Evolutionary conservation across 2,888 invertebrate species (phyloP).

Genomic region (Gryllus longicercus): DNA sequence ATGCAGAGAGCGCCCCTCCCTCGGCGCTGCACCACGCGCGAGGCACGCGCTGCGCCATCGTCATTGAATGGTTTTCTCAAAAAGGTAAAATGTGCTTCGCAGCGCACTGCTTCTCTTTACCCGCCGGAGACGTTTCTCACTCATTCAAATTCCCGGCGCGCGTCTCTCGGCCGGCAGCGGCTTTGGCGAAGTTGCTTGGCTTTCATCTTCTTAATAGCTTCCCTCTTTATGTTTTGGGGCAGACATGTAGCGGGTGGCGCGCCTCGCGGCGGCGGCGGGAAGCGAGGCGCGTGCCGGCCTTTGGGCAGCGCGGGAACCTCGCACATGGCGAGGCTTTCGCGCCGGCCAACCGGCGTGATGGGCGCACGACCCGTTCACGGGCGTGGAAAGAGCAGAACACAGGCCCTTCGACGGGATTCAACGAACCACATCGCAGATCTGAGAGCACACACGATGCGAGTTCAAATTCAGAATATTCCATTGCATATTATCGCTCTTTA

Average conservation of each 20-base stretch:
- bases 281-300: too few relatives aligned
- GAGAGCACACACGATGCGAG: too few relatives aligned
- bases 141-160: background rate
- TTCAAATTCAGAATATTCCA: too few relatives aligned
- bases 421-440: too few relatives aligned
- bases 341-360: too few relatives aligned
- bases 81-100: background rate
- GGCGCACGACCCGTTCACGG: too few relatives aligned
- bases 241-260: background rate
- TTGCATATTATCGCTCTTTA: too few relatives aligned
- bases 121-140: background rate
- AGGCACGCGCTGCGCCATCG: background rate
- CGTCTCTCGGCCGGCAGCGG: background rate
- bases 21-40: background rate
- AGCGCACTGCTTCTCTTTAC: background rate
- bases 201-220: constrained; percentile 17
- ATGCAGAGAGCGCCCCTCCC: background rate
- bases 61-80: background rate
- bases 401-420: too few relatives aligned
- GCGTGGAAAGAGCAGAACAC: too few relatives aligned
- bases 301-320: too few relatives aligned
- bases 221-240: background rate
- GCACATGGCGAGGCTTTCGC: too few relatives aligned
- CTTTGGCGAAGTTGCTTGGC: background rate
- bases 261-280: too few relatives aligned